Evolutionary conservation across 2,113 vertebrate species (phyloP).

Genomic region (Lagopus leucura): DNA sequence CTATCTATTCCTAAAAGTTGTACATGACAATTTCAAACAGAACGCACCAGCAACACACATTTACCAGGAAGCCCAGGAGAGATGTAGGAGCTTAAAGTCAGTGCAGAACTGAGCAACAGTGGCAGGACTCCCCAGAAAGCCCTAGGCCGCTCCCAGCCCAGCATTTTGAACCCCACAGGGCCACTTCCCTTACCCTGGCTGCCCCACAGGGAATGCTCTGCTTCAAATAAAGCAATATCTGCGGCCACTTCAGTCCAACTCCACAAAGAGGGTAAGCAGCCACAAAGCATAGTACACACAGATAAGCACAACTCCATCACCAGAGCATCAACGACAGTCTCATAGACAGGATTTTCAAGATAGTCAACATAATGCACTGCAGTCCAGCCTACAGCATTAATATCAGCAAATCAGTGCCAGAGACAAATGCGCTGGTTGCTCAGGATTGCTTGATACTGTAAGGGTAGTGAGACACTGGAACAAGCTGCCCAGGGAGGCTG

Average conservation of each 20-base stretch:
- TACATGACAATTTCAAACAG: background rate
- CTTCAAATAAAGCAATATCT: background rate
- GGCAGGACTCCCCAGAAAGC: background rate
- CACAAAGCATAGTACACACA: background rate
- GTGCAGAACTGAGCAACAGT: background rate
- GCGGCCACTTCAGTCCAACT: background rate
- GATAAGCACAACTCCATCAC: accelerated
- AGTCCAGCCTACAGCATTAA: background rate
- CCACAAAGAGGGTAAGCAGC: background rate
- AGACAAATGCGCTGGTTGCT: background rate
- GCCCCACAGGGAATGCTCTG: background rate
- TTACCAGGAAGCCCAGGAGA: background rate
- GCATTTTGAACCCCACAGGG: accelerated
- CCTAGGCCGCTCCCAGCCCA: background rate
- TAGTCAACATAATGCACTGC: background rate
- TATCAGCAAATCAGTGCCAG: background rate
- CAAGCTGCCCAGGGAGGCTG: background rate
- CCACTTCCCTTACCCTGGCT: background rate
- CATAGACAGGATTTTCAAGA: background rate
- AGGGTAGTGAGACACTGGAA: too few relatives aligned
- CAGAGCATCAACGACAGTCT: background rate
- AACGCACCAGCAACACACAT: background rate
- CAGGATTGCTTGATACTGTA: background rate
- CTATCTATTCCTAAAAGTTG: background rate
- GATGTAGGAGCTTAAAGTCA: background rate